Conservation (phyloP, 2,797 vertebrate species). For the Pantherophis alleghaniensis region DNA sequence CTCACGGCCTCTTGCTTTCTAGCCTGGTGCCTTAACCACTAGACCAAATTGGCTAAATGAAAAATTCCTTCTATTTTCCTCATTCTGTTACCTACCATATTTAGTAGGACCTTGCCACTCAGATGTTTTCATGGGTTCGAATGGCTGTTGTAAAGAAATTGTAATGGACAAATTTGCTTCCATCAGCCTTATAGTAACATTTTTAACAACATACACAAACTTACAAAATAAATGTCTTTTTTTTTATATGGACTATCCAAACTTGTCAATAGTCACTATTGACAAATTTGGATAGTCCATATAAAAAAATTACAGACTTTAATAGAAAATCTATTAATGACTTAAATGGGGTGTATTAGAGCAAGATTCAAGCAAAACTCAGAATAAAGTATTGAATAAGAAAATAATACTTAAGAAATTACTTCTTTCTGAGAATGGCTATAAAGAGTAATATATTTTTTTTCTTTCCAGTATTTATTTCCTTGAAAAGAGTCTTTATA, state of each 20-base stretch:
- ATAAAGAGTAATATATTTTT: conserved; percentile 48
- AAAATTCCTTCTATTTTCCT: not conserved
- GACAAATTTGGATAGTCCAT: too few species aligned
- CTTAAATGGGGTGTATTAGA: not conserved
- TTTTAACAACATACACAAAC: not conserved
- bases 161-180: not conserved
- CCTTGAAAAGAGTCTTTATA: conserved; percentile 65
- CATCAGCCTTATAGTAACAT: not conserved
- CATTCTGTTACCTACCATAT: not conserved
- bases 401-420: conserved; percentile 10
- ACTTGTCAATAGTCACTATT: not conserved
- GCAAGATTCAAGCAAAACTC: not conserved
- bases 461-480: conserved; percentile 56
- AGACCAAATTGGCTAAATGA: not conserved
- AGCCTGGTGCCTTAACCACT: not conserved
- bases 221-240: not conserved
- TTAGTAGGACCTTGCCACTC: not conserved
- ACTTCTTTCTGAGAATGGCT: conserved; percentile 46
- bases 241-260: not conserved
- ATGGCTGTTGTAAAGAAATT: not conserved
- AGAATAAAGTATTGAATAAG: not conserved
- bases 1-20: not conserved
- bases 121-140: not conserved
- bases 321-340: not conserved
- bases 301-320: not conserved